Conservation (phyloP, 1,140 invertebrate species). For the Ostrea edulis region DNA sequence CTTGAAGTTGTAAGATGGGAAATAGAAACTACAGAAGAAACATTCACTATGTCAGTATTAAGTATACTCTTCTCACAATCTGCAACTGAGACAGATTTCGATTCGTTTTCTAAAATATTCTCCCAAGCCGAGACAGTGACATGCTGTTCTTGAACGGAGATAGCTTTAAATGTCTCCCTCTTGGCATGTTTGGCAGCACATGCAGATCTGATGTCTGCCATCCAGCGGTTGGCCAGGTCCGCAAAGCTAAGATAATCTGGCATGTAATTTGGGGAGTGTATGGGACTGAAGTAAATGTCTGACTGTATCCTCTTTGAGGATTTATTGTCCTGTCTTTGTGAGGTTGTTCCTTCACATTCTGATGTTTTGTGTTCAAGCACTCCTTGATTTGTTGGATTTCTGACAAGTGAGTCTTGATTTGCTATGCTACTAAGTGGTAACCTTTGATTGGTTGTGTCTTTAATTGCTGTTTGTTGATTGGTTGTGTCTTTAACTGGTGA, state of each 20-base stretch:
- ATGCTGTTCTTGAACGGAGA: not conserved
- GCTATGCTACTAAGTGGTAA: too few relatives aligned
- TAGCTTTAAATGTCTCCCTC: not conserved
- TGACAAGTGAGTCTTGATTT: not conserved
- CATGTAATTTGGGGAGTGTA: not conserved
- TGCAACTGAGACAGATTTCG: not conserved
- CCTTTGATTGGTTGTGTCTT: too few relatives aligned
- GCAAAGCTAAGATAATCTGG: constrained; percentile 20
- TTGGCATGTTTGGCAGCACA: not conserved
- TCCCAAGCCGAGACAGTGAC: not conserved
- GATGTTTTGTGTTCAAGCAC: not conserved
- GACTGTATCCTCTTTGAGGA: not conserved
- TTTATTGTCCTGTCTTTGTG: not conserved
- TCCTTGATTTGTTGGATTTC: not conserved
- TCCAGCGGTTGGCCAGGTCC: constrained; percentile 38
- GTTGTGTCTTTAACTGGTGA: too few relatives aligned
- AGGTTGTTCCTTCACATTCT: not conserved
- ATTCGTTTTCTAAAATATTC: not conserved
- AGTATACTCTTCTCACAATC: not conserved
- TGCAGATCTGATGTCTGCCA: constrained; percentile 28
- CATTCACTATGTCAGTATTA: not conserved
- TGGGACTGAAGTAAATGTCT: constrained; percentile 10
- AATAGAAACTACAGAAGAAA: not conserved
- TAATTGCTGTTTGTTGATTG: too few relatives aligned
- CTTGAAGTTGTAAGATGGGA: not conserved